Evolutionary conservation across 2,797 vertebrate genomes (phyloP), one percentile per base, ranked within the genome.

Genomic region (Cyprinella venusta): DNA sequence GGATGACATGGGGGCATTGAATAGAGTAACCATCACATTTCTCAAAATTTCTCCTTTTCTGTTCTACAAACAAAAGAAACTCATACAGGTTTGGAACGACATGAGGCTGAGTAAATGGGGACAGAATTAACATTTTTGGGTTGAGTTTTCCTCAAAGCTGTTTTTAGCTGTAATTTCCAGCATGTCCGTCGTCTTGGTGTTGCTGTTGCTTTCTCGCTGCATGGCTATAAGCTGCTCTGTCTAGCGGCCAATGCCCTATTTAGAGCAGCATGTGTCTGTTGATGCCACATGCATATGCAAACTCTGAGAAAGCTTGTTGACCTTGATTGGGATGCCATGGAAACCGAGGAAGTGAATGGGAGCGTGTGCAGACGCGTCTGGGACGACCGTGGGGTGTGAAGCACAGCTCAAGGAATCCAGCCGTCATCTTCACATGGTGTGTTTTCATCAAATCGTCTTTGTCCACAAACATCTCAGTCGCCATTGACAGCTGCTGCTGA

Each of bases 261-360:
- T 83, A 85, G 81, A 87, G 67, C 81, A 76, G 88, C 89, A 85
- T 89, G 90, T 90, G 90, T 91, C 87, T 91, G 90, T 88, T 87
- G 88, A 90, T 87, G 91, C 88, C 87, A 89, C 81, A 81, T 86
- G 82, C 88, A 93, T 83, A 88, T 91, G 90, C 81, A 67, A 82
- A 84, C 83, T 90, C 85, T 85, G 84, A 88, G 89, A 91, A 91
- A 78, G 81, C 84, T 68, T 83, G 90, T 87, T 92, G 92, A 94
- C 92, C 92, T 93, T 87, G 89, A 88, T 91, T 81, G 84, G 72
- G 86, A 87, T 84, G 50, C 90, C 91, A 93, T 93, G 92, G 90
- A 90, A 93, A 93, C 89, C 24, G 84, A 86, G 85, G 76, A 84
- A 40, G 52, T 80, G 70, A 86, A 86, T 70, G 52, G 36, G 74